Percentiles rank a stretch among this genome's conserved stretches.
Conservation (phyloP, 2,888 invertebrate genomes). For the Drosophila nr. fundita region DNA sequence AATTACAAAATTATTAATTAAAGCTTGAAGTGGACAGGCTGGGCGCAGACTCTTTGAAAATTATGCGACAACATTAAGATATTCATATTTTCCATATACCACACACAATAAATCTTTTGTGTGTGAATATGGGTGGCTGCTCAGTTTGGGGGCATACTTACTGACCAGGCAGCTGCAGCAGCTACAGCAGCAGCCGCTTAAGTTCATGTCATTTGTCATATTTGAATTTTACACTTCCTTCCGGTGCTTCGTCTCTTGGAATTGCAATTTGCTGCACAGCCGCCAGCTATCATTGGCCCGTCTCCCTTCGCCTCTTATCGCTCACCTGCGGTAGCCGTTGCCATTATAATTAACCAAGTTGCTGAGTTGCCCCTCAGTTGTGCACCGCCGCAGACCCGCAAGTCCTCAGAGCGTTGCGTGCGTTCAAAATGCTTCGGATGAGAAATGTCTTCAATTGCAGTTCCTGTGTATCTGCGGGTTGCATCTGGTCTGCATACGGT, state of each 20-base stretch:
- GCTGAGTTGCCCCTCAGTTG: constrained; percentile 40
- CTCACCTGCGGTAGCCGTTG: constrained; percentile 56
- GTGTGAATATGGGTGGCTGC: constrained; percentile 3
- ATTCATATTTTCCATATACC: constrained; percentile 76
- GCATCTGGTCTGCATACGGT: constrained; percentile 54
- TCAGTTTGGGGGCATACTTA: constrained; percentile 3
- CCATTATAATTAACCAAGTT: constrained; percentile 79
- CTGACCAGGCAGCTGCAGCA: constrained; percentile 23
- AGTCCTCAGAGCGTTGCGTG: not conserved
- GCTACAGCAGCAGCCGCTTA: constrained; percentile 64
- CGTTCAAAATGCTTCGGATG: constrained; percentile 52
- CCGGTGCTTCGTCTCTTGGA: constrained; percentile 74
- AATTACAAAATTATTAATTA: constrained; percentile 79
- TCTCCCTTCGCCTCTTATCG: constrained; percentile 49
- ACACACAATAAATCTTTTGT: constrained; percentile 70
- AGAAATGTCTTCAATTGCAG: constrained; percentile 78
- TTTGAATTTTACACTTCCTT: constrained; percentile 81
- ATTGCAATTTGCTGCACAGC: constrained; percentile 70
- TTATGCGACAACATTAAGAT: constrained; percentile 74
- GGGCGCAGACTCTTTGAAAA: constrained; percentile 34
- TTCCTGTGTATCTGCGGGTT: constrained; percentile 71
- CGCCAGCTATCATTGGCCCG: constrained; percentile 33
- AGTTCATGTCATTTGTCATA: constrained; percentile 81
- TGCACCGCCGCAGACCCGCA: constrained; percentile 18
- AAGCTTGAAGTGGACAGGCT: constrained; percentile 23